Evolutionary conservation across 2,888 invertebrate genomes (phyloP).

Genomic region (Brachylomia viminalis): DNA sequence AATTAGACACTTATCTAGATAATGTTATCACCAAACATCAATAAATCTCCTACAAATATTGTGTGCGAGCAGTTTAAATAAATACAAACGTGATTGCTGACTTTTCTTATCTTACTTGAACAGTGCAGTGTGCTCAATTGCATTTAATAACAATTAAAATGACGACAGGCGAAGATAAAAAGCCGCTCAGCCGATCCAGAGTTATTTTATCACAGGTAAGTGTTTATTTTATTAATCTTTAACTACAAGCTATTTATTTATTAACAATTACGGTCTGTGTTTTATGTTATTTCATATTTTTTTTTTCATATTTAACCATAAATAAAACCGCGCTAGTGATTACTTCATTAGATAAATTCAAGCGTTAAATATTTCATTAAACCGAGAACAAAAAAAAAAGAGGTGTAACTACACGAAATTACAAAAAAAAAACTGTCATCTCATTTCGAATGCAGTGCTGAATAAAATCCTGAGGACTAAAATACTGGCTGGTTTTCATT

Average conservation of each 20-base stretch:
- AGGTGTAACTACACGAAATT: not conserved
- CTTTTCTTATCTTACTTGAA: conserved; percentile 25
- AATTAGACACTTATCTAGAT: conserved; percentile 44
- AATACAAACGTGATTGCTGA: conserved; percentile 48
- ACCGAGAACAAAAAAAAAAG: not conserved
- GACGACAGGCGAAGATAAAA: conserved; percentile 46
- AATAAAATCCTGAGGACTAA: not conserved
- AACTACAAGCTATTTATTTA: not conserved
- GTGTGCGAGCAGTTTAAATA: conserved; percentile 59
- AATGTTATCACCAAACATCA: conserved; percentile 53
- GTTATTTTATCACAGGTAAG: conserved; percentile 67
- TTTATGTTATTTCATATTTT: not conserved
- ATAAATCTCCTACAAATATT: conserved; percentile 53
- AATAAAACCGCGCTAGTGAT: not conserved
- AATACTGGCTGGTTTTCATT: not conserved
- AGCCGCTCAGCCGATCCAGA: conserved; percentile 55
- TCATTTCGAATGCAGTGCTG: not conserved
- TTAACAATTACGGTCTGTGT: not conserved
- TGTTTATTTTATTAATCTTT: conserved; percentile 13
- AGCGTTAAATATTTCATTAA: not conserved
- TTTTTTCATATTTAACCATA: not conserved
- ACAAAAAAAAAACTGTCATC: not conserved
- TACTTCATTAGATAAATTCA: not conserved
- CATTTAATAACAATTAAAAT: conserved; percentile 42
- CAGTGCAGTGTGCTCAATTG: conserved; percentile 44